These are phyloP conservation scores for Xylota sylvarum DNA, from an alignment of 2,888 invertebrate species.

Conservation along the genomic window DNA sequence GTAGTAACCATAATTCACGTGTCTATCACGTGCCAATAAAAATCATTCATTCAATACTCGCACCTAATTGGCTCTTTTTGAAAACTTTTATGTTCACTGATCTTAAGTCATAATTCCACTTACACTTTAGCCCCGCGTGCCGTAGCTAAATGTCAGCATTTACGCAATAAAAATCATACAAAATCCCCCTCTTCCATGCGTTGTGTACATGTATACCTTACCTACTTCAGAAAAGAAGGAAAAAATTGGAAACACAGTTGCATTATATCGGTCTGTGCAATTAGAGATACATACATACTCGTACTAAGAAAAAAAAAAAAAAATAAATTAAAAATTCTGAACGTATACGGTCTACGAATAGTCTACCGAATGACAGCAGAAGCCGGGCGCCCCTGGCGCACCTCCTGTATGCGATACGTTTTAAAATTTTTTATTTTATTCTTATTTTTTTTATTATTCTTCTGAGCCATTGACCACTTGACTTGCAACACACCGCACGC, in stretches of 20 bases:
- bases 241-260: slow-evolving; percentile 44
- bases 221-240: slow-evolving; percentile 6
- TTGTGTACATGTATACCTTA: background rate
- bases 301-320: slow-evolving; percentile 10
- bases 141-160: slow-evolving; percentile 64
- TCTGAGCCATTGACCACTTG: slow-evolving; percentile 55
- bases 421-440: slow-evolving; percentile 38
- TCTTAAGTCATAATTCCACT: slow-evolving; percentile 41
- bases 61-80: slow-evolving; percentile 28
- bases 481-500: slow-evolving; percentile 46
- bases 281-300: slow-evolving; percentile 19
- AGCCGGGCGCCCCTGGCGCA: slow-evolving; percentile 71
- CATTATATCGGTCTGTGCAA: slow-evolving; percentile 25
- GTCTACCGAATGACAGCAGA: slow-evolving; percentile 64
- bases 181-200: background rate
- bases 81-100: slow-evolving; percentile 42
- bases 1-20: background rate
- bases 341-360: slow-evolving; percentile 51
- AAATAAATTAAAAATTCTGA: slow-evolving; percentile 67
- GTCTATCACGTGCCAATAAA: slow-evolving; percentile 42
- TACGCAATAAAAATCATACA: slow-evolving; percentile 70
- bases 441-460: slow-evolving; percentile 33
- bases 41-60: slow-evolving; percentile 30
- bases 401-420: slow-evolving; percentile 37
- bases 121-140: slow-evolving; percentile 21